Evolutionary conservation across 1,140 invertebrate genomes (phyloP).

Genomic region (Diplogasteroides magnus): DNA sequence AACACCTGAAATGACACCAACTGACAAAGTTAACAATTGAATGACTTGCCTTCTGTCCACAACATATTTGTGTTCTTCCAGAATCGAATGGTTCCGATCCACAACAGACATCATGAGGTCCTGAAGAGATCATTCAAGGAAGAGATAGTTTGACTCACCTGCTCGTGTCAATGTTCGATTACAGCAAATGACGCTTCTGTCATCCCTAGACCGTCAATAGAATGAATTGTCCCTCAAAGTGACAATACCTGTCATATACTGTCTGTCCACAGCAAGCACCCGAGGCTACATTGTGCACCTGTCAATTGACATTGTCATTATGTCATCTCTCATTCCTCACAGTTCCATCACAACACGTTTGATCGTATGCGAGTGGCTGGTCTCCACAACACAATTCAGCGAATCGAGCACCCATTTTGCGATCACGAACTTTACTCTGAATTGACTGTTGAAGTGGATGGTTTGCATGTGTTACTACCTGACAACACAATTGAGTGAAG

Average conservation of each 20-base stretch:
- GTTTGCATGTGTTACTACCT: background rate
- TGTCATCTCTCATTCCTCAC: background rate
- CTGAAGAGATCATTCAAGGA: too few species aligned
- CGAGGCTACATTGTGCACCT: background rate
- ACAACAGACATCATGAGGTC: background rate
- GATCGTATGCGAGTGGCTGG: background rate
- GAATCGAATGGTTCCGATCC: background rate
- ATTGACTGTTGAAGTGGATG: background rate
- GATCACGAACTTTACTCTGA: background rate
- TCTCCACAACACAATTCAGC: background rate
- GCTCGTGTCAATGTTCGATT: background rate
- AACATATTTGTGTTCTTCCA: background rate
- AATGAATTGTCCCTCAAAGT: too few species aligned
- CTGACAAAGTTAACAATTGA: background rate
- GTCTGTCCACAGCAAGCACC: background rate
- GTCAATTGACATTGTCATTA: background rate
- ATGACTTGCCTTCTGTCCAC: background rate
- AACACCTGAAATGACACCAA: background rate
- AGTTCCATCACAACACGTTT: background rate
- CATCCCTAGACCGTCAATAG: too few species aligned
- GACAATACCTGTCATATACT: background rate
- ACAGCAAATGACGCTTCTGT: background rate
- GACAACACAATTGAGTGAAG: background rate
- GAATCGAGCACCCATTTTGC: background rate
- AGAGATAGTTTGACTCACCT: too few species aligned